A percentile compares a stretch with the other conserved stretches of the same genome.
Evolutionary conservation across 1,140 invertebrate species (phyloP).

Genomic region (Xylocopa sonorina): DNA sequence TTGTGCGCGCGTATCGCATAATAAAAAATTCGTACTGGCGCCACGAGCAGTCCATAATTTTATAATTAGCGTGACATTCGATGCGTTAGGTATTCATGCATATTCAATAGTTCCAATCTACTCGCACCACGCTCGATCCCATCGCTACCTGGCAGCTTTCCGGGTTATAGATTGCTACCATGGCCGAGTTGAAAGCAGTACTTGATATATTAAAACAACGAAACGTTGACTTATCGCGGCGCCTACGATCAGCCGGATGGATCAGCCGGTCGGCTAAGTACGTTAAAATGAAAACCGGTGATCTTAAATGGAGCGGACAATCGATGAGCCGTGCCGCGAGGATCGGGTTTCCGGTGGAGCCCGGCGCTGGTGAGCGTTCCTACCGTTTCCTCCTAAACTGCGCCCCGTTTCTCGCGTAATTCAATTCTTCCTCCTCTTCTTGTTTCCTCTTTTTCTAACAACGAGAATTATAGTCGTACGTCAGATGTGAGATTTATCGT

Average conservation of each 20-base stretch:
- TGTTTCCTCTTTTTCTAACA: too few relatives aligned
- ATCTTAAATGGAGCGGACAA: background rate
- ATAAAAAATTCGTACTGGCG: too few relatives aligned
- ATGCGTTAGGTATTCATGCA: too few relatives aligned
- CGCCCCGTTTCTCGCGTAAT: too few relatives aligned
- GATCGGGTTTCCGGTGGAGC: background rate
- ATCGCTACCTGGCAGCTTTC: background rate
- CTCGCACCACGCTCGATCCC: too few relatives aligned
- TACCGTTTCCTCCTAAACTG: background rate
- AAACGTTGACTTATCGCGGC: slow-evolving; percentile 3
- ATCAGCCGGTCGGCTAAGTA: background rate
- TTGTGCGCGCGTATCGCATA: too few relatives aligned
- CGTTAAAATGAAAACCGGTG: slow-evolving; percentile 1
- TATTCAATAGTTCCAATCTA: too few relatives aligned
- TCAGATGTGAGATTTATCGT: too few relatives aligned
- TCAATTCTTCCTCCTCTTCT: too few relatives aligned
- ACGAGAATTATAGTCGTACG: too few relatives aligned
- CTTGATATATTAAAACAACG: slow-evolving; percentile 27
- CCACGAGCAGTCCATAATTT: too few relatives aligned
- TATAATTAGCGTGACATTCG: too few relatives aligned
- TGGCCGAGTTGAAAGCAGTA: background rate
- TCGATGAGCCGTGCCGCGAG: background rate
- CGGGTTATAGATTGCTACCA: slow-evolving; percentile 3
- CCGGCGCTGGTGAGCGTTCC: background rate
- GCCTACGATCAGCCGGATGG: background rate